Conservation (phyloP, 1,140 invertebrate genomes). For the Nymphalis io region DNA sequence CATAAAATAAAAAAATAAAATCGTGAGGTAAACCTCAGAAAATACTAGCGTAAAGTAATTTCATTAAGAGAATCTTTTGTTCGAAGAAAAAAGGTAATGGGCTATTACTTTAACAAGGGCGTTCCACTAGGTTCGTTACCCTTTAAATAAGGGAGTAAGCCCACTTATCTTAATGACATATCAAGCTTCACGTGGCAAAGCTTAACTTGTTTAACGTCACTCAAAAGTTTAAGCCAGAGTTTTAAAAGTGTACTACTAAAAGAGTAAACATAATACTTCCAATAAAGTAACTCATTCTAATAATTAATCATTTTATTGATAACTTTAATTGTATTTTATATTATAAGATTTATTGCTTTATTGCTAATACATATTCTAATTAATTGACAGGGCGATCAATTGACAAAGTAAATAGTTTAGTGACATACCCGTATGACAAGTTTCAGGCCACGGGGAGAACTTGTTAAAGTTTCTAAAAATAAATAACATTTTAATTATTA, state of each 20-base stretch:
- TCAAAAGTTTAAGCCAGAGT: slow-evolving; percentile 1
- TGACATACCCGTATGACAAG: no score
- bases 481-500: no score
- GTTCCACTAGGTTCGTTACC: slow-evolving; percentile 22
- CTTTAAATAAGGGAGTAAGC: slow-evolving; percentile 28
- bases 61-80: slow-evolving; percentile 12
- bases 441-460: no score
- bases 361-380: no score
- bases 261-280: no score
- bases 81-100: slow-evolving; percentile 21
- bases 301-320: no score
- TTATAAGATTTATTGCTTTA: no score
- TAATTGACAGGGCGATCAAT: no score
- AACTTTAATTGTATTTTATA: no score
- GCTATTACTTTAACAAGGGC: slow-evolving; percentile 26
- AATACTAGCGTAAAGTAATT: slow-evolving; percentile 14
- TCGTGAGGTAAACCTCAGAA: background rate
- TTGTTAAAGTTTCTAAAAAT: no score
- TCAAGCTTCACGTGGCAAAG: slow-evolving; percentile 32
- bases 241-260: background rate
- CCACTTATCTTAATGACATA: slow-evolving; percentile 55
- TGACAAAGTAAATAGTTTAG: no score
- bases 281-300: no score
- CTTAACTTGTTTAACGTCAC: slow-evolving; percentile 22
- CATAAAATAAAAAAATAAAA: background rate